A percentile compares a stretch with the other conserved stretches of the same genome.
Evolutionary conservation across 2,113 vertebrate genomes (phyloP).

Genomic region (Puntigrus tetrazona): DNA sequence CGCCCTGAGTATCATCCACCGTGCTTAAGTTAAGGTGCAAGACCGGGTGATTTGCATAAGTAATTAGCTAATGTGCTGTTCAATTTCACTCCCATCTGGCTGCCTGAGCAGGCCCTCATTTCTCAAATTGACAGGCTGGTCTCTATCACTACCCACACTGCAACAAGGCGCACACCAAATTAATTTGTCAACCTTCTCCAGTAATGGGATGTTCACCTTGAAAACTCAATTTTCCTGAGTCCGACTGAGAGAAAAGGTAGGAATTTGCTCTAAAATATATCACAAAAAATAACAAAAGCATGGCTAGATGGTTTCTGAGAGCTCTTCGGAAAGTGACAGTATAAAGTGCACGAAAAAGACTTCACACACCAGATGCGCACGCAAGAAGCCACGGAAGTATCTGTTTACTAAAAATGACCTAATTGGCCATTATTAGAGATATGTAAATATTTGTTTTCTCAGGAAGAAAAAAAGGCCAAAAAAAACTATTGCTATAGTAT

Average conservation of each 20-base stretch:
- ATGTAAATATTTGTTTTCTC: background rate
- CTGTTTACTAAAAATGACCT: background rate
- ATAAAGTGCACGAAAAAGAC: background rate
- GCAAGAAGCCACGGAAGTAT: background rate
- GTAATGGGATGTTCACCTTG: constrained; percentile 81
- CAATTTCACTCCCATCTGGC: constrained; percentile 78
- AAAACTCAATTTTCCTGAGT: constrained; percentile 81
- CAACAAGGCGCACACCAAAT: constrained; percentile 76
- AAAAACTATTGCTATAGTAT: background rate
- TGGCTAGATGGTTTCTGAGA: constrained; percentile 49
- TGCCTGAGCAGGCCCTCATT: constrained; percentile 74
- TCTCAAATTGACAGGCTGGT: constrained; percentile 80
- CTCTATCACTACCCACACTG: constrained; percentile 75
- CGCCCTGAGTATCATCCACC: constrained; percentile 69
- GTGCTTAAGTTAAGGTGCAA: constrained; percentile 77
- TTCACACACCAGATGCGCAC: background rate
- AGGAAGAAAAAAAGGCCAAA: too few species aligned
- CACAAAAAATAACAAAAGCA: constrained; percentile 53
- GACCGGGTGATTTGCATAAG: constrained; percentile 79
- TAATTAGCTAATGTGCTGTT: constrained; percentile 82
- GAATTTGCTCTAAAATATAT: constrained; percentile 54
- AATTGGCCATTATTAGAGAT: background rate
- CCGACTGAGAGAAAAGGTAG: constrained; percentile 55
- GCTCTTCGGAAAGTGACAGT: constrained; percentile 40
- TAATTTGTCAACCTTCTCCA: constrained; percentile 81